These are phyloP conservation scores for Biston betularia DNA, from an alignment of 2,888 invertebrate genomes.

Conservation along the genomic window DNA sequence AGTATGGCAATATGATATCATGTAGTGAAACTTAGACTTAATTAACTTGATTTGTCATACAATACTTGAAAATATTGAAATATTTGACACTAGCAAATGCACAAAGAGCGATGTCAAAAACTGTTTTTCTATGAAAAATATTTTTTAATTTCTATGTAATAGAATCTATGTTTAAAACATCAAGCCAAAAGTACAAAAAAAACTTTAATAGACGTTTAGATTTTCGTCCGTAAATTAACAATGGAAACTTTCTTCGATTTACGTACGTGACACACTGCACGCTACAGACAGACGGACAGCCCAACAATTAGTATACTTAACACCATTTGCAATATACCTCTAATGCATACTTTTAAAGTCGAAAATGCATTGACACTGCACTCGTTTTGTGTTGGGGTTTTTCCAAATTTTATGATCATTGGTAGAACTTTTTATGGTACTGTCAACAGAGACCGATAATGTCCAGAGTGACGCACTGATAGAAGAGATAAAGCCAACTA, in stretches of 20 bases:
- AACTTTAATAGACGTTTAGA: too few species aligned
- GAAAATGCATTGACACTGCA: conserved; percentile 27
- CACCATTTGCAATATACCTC: conserved; percentile 21
- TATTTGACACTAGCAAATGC: too few species aligned
- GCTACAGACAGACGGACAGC: conserved; percentile 34
- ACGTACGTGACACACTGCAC: conserved; percentile 56
- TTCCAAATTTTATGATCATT: conserved; percentile 13
- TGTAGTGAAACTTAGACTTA: too few species aligned
- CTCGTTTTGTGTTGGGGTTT: conserved; percentile 15
- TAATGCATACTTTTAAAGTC: conserved; percentile 23
- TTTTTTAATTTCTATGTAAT: too few species aligned
- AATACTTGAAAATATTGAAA: too few species aligned
- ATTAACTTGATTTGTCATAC: too few species aligned
- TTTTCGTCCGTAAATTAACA: conserved; percentile 14
- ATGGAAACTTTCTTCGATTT: conserved; percentile 33
- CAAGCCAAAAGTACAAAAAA: too few species aligned
- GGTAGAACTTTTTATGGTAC: conserved; percentile 3
- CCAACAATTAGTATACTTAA: conserved; percentile 25
- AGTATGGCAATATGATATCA: conserved; percentile 3
- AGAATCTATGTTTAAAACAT: too few species aligned
- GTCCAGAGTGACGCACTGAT: not conserved
- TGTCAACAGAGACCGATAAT: conserved; percentile 6
- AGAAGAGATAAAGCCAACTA: not conserved
- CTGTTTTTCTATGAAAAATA: too few species aligned
- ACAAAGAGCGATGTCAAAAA: too few species aligned